Conservation (phyloP, 2,888 invertebrate genomes). For the Ecdyonurus torrentis region DNA sequence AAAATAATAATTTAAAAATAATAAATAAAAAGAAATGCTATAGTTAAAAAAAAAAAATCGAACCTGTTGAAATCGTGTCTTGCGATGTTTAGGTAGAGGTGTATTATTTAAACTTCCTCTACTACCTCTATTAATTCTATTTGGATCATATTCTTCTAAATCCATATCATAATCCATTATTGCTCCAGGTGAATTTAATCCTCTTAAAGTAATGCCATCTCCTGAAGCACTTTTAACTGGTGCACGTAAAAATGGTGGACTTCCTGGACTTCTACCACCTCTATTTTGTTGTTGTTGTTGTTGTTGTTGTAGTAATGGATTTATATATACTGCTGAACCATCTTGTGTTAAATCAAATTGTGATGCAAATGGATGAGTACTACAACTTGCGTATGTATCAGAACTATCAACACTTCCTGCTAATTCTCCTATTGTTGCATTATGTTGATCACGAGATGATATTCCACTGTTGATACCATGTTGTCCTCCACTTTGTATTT, state of each 20-base stretch:
- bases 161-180: neutral
- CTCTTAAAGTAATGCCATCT: slow-evolving; percentile 42
- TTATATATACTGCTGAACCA: slow-evolving; percentile 15
- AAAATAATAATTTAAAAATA: no score
- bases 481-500: slow-evolving; percentile 4
- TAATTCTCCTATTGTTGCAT: slow-evolving; percentile 25
- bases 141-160: neutral
- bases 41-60: no score
- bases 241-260: slow-evolving; percentile 18
- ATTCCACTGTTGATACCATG: neutral
- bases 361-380: slow-evolving; percentile 86
- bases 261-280: slow-evolving; percentile 6
- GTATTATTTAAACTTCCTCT: slow-evolving; percentile 45
- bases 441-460: no score
- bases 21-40: no score
- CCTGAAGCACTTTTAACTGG: slow-evolving; percentile 58
- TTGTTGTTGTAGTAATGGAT: slow-evolving; percentile 12
- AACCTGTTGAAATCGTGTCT: slow-evolving; percentile 73
- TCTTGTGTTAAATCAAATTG: slow-evolving; percentile 33
- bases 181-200: slow-evolving; percentile 27
- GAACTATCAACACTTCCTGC: slow-evolving; percentile 47
- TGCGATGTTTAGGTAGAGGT: slow-evolving; percentile 61
- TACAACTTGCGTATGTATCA: slow-evolving; percentile 92
- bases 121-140: slow-evolving; percentile 19
- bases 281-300: neutral